Conservation (phyloP, 2,888 invertebrate genomes). For the Koerneria pararmatus region DNA sequence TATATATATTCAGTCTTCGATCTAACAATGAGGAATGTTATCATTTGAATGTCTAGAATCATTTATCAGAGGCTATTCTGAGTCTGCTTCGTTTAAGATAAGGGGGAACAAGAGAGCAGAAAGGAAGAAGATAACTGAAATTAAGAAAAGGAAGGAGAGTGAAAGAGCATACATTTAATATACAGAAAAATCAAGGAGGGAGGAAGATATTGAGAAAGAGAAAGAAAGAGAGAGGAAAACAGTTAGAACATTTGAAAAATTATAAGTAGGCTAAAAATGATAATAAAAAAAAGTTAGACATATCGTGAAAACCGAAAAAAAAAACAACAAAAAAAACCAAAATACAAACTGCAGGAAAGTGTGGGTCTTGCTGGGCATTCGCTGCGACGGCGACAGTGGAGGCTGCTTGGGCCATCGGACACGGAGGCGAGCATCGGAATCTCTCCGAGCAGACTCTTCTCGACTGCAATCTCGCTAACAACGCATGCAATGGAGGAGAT, state of each 20-base stretch:
- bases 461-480: constrained; percentile 60
- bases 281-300: too few species aligned
- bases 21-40: too few species aligned
- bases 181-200: background rate
- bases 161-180: background rate
- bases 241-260: too few species aligned
- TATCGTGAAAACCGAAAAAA: background rate
- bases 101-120: background rate
- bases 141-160: background rate
- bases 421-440: constrained; percentile 32
- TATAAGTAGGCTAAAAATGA: background rate
- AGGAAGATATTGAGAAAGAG: background rate
- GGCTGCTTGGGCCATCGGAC: constrained; percentile 50
- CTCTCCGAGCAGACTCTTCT: constrained; percentile 55
- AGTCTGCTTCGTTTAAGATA: background rate
- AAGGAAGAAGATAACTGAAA: background rate
- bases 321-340: background rate
- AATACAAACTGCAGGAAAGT: constrained; percentile 34
- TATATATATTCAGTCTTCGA: too few species aligned
- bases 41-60: too few species aligned
- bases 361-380: constrained; percentile 59
- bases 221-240: background rate
- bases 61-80: too few species aligned
- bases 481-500: constrained; percentile 63
- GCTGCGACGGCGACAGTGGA: constrained; percentile 58